Evolutionary conservation across 2,113 vertebrate species (phyloP).

Genomic region (Choloepus hoffmanni): DNA sequence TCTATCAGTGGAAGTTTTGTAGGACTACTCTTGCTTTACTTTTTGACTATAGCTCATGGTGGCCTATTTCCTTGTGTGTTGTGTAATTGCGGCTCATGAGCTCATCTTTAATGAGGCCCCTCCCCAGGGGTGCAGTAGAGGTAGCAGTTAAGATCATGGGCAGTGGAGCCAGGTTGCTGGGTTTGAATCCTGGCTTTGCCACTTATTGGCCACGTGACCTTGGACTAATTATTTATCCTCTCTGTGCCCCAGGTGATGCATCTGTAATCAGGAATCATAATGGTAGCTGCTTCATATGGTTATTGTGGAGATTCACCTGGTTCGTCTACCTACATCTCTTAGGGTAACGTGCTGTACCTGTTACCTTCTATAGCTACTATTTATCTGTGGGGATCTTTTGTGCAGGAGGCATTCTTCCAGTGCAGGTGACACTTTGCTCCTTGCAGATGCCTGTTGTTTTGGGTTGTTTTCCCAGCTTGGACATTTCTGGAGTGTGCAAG

Average conservation of each 20-base stretch:
- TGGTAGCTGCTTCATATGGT: accelerated
- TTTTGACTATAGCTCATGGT: neutral
- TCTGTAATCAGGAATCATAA: neutral
- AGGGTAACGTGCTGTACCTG: accelerated
- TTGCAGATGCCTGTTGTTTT: too few relatives aligned
- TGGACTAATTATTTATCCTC: accelerated
- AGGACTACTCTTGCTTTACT: neutral
- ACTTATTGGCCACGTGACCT: neutral
- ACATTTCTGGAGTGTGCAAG: too few relatives aligned
- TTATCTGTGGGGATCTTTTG: too few relatives aligned
- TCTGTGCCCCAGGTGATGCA: neutral
- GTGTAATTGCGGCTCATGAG: neutral
- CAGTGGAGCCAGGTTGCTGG: neutral
- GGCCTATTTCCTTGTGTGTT: accelerated
- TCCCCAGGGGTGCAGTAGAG: accelerated
- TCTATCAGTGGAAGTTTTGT: too few relatives aligned
- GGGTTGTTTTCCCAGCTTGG: too few relatives aligned
- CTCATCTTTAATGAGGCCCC: neutral
- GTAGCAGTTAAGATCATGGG: neutral
- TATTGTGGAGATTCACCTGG: accelerated
- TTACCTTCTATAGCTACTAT: accelerated
- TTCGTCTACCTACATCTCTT: too few relatives aligned
- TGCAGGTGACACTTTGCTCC: accelerated
- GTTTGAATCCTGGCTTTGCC: neutral
- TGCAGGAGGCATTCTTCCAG: too few relatives aligned